These are phyloP conservation scores for Eilema depressum DNA, from an alignment of 2,888 invertebrate genomes.

Conservation along the genomic window DNA sequence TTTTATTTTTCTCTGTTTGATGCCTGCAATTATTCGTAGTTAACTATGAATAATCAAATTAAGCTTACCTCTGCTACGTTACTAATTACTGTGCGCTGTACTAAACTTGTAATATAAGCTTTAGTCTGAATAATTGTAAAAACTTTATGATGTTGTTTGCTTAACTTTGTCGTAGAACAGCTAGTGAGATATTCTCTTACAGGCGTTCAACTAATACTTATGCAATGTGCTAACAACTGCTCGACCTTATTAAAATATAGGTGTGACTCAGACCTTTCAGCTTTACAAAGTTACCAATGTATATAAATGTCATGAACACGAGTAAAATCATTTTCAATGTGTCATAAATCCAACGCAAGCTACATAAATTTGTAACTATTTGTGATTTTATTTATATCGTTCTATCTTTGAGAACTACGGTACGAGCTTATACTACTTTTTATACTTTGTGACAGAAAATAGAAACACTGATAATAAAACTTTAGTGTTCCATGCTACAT, in stretches of 20 bases:
- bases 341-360: not conserved
- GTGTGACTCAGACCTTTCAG: not conserved
- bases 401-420: too few species aligned
- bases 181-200: not conserved
- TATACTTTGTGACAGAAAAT: too few species aligned
- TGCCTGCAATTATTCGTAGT: not conserved
- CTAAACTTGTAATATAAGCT: constrained; percentile 40
- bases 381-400: too few species aligned
- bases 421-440: too few species aligned
- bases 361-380: not conserved
- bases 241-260: not conserved
- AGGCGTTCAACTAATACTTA: not conserved
- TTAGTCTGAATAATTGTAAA: constrained; percentile 37
- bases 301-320: not conserved
- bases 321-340: not conserved
- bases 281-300: not conserved
- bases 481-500: too few species aligned
- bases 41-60: constrained; percentile 34
- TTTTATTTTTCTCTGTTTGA: not conserved
- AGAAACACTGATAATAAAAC: too few species aligned
- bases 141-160: not conserved
- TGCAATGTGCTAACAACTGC: not conserved
- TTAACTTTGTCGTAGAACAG: not conserved
- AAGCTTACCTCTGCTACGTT: constrained; percentile 35
- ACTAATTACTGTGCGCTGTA: constrained; percentile 34